Evolutionary conservation across 2,797 vertebrate genomes (phyloP), one percentile per base, ranked within the genome.

Genomic region (Danio jaintianensis): DNA sequence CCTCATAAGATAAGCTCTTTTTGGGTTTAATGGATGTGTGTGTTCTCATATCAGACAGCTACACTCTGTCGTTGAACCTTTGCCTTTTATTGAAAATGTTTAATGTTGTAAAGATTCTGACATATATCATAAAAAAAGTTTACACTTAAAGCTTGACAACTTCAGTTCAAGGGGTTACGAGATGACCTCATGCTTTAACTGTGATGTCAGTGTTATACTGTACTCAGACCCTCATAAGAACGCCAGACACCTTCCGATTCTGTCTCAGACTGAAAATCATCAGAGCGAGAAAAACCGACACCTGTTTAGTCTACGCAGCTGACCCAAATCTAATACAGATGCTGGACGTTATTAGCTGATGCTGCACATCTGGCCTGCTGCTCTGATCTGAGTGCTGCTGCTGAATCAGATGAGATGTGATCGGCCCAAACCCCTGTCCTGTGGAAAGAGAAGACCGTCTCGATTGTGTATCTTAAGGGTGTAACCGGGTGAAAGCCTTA

Each of bases 381-480:
- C 84, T 75, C 47, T 78, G 81, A 85, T 86, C 83, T 81, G 45
- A 48, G 47, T 42, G 11, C 45, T 55, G 45, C 45, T 59, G 84
- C 85, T 89, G 85, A 84, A 82, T 87, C 83, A 87, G 85, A 64
- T 8, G 67, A 78, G 82, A 82, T 64, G 56, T 78, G 86, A 87
- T 87, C 80, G 79, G 75, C 79, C 58, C 1, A 80, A 48, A 72
- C 22, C 69, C 55, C 78, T 56, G 36, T 70, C 78, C 70, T 12
- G 53, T 53, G 13, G 59, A 72, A 52, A 63, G 58, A 77, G 66
- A 86, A 81, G 53, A 79, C 80, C 73, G 80, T 48, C 74, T 75
- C 62, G 78, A 76, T 67, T 85, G 83, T 88, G 59, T 87, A 67
- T 85, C 72, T 87, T 86, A 50, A 88, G 87, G 87, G 85, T 86